Evolutionary conservation across 2,113 vertebrate genomes (phyloP).

Genomic region (Pterocles gutturalis): DNA sequence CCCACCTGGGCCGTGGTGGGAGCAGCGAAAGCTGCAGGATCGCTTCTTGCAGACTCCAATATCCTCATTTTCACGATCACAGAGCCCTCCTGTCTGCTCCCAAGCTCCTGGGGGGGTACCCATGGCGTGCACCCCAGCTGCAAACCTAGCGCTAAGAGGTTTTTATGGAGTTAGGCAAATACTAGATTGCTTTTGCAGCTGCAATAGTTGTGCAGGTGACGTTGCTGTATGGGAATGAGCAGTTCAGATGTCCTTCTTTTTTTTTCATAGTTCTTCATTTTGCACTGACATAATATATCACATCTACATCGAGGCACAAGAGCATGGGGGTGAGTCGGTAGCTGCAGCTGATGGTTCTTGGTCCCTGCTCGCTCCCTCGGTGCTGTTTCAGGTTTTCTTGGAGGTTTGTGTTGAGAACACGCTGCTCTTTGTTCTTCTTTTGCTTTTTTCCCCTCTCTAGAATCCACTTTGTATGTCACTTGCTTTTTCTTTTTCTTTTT

Average conservation of each 20-base stretch:
- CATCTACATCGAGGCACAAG: not conserved
- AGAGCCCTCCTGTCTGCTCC: not conserved
- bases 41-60: not conserved
- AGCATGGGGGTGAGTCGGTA: not conserved
- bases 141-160: accelerated
- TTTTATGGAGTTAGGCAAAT: not conserved
- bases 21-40: not conserved
- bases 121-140: accelerated
- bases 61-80: not conserved
- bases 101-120: not conserved
- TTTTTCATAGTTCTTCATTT: not conserved
- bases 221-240: not conserved
- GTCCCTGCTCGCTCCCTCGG: not conserved
- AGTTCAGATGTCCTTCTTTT: not conserved
- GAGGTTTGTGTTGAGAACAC: not conserved
- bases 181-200: not conserved
- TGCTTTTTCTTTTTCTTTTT: not conserved
- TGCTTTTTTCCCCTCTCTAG: not conserved
- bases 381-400: not conserved
- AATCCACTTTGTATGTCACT: slow-evolving; percentile 40
- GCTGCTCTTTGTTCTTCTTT: not conserved
- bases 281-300: slow-evolving; percentile 32
- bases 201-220: not conserved
- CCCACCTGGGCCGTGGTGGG: not conserved
- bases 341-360: not conserved